These are phyloP conservation scores for Bruchidius siliquastri DNA, from an alignment of 2,888 invertebrate genomes.

Conservation along the genomic window DNA sequence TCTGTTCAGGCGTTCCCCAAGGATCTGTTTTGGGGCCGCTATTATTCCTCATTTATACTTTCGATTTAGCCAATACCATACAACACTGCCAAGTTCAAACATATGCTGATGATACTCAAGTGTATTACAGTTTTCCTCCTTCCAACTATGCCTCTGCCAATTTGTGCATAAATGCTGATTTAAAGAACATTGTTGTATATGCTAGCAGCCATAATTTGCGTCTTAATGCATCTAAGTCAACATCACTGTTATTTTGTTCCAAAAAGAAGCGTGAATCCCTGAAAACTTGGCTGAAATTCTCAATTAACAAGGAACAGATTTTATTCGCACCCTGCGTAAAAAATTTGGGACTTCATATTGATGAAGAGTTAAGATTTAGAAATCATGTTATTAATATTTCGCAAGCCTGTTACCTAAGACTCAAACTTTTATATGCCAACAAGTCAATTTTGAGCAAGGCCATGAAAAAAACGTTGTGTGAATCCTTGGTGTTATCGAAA, in stretches of 20 bases:
- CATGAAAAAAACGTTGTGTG: no score
- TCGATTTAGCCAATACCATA: not conserved
- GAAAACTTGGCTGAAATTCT: no score
- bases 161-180: not conserved
- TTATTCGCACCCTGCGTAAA: no score
- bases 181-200: not conserved
- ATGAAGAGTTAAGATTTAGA: no score
- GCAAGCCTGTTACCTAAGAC: no score
- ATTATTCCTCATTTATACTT: conserved; percentile 1
- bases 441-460: no score
- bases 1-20: not conserved
- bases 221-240: not conserved
- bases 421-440: no score
- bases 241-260: not conserved
- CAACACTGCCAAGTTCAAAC: not conserved
- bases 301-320: no score
- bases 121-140: not conserved
- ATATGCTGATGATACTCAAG: conserved; percentile 6
- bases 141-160: not conserved
- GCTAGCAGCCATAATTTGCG: not conserved
- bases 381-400: no score
- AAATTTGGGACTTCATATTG: no score
- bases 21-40: conserved; percentile 4
- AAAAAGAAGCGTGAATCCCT: not conserved
- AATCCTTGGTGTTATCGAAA: no score